Percentiles rank a stretch among this genome's conserved stretches.
Conservation (phyloP, 2,797 vertebrate genomes). For the Chiropotes sagulatus region DNA sequence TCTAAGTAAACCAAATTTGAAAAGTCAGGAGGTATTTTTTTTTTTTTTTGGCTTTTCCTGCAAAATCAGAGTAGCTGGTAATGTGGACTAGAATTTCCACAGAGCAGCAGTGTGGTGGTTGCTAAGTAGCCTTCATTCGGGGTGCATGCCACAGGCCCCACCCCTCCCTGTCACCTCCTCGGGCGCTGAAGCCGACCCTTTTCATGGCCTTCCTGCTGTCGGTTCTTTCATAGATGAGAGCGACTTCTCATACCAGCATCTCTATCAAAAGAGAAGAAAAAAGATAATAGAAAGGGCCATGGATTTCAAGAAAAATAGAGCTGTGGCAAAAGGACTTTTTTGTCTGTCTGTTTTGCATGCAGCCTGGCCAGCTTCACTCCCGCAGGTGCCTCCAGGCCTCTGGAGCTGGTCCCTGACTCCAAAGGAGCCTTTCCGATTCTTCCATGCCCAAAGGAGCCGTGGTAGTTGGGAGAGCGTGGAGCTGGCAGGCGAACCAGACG, state of each 20-base stretch:
- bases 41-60: not conserved
- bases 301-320: constrained; percentile 8
- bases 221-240: not conserved
- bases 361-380: not conserved
- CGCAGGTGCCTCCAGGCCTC: not conserved
- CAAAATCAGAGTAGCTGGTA: not conserved
- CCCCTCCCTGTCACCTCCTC: not conserved
- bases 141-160: rapidly evolving
- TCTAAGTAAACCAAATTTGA: not conserved
- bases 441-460: not conserved
- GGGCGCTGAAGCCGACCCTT: rapidly evolving
- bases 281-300: not conserved
- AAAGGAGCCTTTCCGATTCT: not conserved
- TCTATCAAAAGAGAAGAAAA: not conserved
- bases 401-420: not conserved
- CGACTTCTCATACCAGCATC: not conserved
- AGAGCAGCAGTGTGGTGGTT: not conserved
- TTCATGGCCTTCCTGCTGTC: not conserved
- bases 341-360: not conserved
- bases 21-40: not conserved
- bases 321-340: rapidly evolving
- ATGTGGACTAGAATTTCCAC: not conserved
- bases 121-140: not conserved
- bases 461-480: not conserved
- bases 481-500: rapidly evolving